These are phyloP conservation scores for Catocala sponsa DNA, from an alignment of 2,888 invertebrate species.

Conservation along the genomic window DNA sequence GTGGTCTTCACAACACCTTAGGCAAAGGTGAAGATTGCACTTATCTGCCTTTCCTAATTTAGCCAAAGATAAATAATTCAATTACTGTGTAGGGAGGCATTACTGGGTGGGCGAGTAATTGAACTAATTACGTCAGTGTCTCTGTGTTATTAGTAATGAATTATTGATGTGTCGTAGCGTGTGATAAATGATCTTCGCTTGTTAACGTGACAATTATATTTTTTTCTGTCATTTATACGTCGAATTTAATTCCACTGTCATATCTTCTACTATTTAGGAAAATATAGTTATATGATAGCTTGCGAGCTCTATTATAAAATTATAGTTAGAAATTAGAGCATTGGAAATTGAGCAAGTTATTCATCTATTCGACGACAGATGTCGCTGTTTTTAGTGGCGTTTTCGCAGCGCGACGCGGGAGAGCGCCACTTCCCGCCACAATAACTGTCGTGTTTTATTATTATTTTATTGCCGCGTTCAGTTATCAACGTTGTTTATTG, in stretches of 20 bases:
- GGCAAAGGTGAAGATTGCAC: conserved; percentile 74
- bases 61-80: conserved; percentile 80
- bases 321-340: conserved; percentile 29
- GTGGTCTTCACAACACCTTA: conserved; percentile 65
- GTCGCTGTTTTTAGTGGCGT: conserved; percentile 61
- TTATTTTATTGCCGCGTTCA: conserved; percentile 71
- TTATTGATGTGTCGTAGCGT: conserved; percentile 78
- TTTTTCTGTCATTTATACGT: conserved; percentile 49
- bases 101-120: conserved; percentile 84
- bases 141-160: conserved; percentile 82
- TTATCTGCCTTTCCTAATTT: conserved; percentile 63
- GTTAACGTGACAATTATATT: conserved; percentile 66
- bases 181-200: conserved; percentile 74
- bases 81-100: conserved; percentile 68
- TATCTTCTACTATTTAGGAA: conserved; percentile 20
- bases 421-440: conserved; percentile 60
- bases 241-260: conserved; percentile 40
- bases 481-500: conserved; percentile 78
- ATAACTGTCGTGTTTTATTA: conserved; percentile 70
- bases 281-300: conserved; percentile 3
- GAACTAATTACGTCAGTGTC: conserved; percentile 84
- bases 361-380: conserved; percentile 72
- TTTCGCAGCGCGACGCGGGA: conserved; percentile 53
- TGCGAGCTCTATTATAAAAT: conserved; percentile 24
- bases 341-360: conserved; percentile 46